Evolutionary conservation across 2,797 vertebrate genomes (phyloP).

Genomic region (Squalus acanthias): DNA sequence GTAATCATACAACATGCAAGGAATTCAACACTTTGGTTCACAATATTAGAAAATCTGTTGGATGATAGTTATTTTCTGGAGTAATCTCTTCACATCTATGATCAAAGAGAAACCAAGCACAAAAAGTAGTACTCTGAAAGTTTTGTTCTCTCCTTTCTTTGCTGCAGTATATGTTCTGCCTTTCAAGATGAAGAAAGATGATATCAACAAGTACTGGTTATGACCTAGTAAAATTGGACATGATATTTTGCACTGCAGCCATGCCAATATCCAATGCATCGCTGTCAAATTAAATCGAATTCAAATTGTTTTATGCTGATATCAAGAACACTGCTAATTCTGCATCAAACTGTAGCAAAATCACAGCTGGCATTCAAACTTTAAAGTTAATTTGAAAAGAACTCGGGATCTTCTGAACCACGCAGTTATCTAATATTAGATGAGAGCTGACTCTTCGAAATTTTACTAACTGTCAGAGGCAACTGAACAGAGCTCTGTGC

Average conservation of each 20-base stretch:
- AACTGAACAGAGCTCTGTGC: neutral
- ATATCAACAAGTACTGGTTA: neutral
- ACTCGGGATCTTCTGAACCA: neutral
- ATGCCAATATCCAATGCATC: neutral
- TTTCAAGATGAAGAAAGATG: neutral
- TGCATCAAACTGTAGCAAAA: neutral
- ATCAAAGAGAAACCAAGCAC: neutral
- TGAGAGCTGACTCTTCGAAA: neutral
- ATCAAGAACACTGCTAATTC: neutral
- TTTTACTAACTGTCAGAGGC: neutral
- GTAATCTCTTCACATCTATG: neutral
- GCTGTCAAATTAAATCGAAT: neutral
- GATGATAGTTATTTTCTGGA: neutral
- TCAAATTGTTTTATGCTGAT: neutral
- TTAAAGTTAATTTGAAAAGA: neutral
- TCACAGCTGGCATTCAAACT: neutral
- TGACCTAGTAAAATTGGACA: neutral
- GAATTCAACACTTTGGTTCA: neutral
- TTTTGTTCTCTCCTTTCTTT: neutral
- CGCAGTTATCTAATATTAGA: neutral
- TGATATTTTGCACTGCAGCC: neutral
- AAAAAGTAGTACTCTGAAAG: neutral
- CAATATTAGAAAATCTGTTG: neutral
- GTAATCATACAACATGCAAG: neutral
- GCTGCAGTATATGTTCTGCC: neutral